Conservation (phyloP, 2,797 vertebrate species). For the Halcyon chelicuti region DNA sequence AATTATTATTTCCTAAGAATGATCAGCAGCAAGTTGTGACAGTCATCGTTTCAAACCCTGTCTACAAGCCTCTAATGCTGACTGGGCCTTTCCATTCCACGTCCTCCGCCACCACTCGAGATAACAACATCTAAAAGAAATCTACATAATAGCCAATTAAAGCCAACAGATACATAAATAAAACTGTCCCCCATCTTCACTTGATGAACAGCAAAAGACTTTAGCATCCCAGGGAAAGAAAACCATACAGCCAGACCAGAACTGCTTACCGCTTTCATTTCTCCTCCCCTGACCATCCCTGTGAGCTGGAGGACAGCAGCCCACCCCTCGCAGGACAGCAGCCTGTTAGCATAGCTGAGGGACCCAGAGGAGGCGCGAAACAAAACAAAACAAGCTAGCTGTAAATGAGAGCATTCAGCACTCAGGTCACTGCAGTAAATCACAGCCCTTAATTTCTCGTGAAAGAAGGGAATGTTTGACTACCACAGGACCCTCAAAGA, state of each 20-base stretch:
- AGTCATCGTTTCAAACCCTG: not conserved
- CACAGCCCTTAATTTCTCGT: slow-evolving; percentile 21
- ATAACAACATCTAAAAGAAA: not conserved
- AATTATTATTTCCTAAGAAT: not conserved
- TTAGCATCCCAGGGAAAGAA: not conserved
- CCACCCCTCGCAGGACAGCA: not conserved
- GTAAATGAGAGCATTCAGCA: not conserved
- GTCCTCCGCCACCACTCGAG: not conserved
- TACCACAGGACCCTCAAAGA: slow-evolving; percentile 21
- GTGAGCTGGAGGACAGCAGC: not conserved
- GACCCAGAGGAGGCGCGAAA: not conserved
- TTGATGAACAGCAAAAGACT: not conserved
- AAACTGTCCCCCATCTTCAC: not conserved
- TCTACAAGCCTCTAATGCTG: too few species aligned
- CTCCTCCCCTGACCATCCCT: not conserved
- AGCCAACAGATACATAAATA: not conserved
- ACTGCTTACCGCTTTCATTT: not conserved
- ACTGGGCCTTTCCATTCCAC: not conserved
- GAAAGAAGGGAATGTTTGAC: slow-evolving; percentile 40
- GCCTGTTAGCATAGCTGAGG: not conserved
- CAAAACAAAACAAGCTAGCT: not conserved
- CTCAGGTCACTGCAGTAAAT: slow-evolving; percentile 19
- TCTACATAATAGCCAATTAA: not conserved
- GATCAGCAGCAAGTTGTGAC: not conserved
- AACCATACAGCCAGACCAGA: not conserved